Evolutionary conservation across 2,888 invertebrate species (phyloP), one percentile per base, ranked within the genome.

Genomic region (Steinernema carpocapsae): DNA sequence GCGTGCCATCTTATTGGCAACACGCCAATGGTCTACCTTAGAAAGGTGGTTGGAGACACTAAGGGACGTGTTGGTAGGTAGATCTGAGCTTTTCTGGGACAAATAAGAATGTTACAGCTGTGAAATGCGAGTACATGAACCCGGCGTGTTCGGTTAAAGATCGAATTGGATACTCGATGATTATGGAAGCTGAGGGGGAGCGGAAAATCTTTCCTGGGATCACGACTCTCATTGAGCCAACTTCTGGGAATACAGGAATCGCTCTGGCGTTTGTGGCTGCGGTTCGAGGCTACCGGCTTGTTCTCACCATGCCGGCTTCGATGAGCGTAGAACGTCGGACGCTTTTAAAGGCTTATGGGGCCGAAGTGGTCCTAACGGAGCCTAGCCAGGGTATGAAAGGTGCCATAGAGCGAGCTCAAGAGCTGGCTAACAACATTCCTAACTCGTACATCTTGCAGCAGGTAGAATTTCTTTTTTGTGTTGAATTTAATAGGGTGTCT

Each of bases 101-200:
- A 10, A 24, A 64, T 7, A 64, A 64, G 10, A 26, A 19, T 7
- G 24, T 81, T 83, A 72, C 71, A 85, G 86, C 71, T 4, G 71
- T 24, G 24, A 70, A 70, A 46, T 45, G 43, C 43, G 86, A 86
- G 72, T 85, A 82, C 75, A 70, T 84, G 72, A 86, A 85, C 74
- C 87, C 87, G 6, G 87, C 84, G 0, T 83, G 83, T 45, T 84
- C 84, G 22, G 83, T 88, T 26, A 88, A 88, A 73, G 88, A 88
- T 74, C 83, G 88, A 42, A 86, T 87, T 42, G 86, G 86, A 42
- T 79, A 73, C 72, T 83, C 84, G 10, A 88, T 88, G 88, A 78
- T 88, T n/a, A 74, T 77, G 2, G 82, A 79, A 6, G 86, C 86
- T 10, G 86, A 86, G 74, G 74, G 78, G 43, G 76, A 78, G 29